These are phyloP conservation scores for Disparrhopalites patrizii DNA, from an alignment of 2,888 invertebrate genomes.

Conservation along the genomic window DNA sequence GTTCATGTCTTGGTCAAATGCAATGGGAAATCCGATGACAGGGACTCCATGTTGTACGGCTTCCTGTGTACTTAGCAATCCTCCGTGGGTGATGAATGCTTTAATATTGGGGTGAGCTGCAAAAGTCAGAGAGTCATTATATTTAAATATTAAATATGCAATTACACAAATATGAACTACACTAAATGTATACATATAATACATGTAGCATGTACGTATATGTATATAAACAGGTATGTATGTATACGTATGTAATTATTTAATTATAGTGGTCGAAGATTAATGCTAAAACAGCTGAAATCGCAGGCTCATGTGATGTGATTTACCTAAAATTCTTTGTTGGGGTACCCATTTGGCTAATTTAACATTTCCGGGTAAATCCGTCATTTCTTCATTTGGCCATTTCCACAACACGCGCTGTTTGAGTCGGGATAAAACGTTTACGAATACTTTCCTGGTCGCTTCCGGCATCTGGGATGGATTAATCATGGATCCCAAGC, in stretches of 20 bases:
- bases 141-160: too few species aligned
- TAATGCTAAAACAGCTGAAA: not conserved
- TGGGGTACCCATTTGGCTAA: not conserved
- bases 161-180: too few species aligned
- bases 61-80: not conserved
- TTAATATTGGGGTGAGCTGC: not conserved
- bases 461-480: conserved; percentile 8
- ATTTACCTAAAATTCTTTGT: not conserved
- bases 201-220: not conserved
- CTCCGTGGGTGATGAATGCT: not conserved
- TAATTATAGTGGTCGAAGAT: not conserved
- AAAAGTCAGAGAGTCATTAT: too few species aligned
- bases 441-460: conserved; percentile 1
- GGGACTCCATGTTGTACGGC: not conserved
- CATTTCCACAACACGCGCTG: conserved; percentile 21
- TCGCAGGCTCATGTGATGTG: too few species aligned
- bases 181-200: not conserved
- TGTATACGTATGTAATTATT: too few species aligned
- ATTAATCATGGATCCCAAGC: conserved; percentile 9
- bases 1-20: conserved; percentile 1
- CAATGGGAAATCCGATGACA: not conserved
- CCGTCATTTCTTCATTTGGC: conserved; percentile 3
- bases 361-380: conserved; percentile 15
- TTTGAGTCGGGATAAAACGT: conserved; percentile 10
- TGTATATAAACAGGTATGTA: too few species aligned